Conservation (phyloP, 2,888 invertebrate species). For the Suillia variegata region DNA sequence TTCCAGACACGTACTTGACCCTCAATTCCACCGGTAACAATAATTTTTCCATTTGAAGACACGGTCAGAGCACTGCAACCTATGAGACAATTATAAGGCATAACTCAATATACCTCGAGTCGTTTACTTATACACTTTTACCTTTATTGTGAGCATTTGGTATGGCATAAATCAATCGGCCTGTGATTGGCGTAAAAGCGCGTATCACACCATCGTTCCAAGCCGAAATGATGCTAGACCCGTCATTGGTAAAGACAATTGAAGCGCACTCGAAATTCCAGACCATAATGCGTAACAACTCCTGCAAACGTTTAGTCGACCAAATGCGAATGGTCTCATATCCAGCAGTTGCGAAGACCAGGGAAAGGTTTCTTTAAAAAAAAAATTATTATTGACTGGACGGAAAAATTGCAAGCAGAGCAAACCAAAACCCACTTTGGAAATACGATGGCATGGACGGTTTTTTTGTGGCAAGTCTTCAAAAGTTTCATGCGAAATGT, state of each 20-base stretch:
- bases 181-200: constrained; percentile 82
- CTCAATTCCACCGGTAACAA: constrained; percentile 90
- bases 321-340: constrained; percentile 86
- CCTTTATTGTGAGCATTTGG: constrained; percentile 89
- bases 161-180: constrained; percentile 80
- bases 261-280: constrained; percentile 87
- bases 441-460: constrained; percentile 82
- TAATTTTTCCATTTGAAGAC: constrained; percentile 70
- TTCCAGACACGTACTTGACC: constrained; percentile 90
- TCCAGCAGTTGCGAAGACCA: constrained; percentile 87
- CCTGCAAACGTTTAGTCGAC: constrained; percentile 76
- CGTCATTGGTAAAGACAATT: constrained; percentile 78
- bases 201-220: constrained; percentile 86
- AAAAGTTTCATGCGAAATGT: constrained; percentile 73
- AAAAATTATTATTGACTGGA: constrained; percentile 16
- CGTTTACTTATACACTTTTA: constrained; percentile 41
- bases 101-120: constrained; percentile 1
- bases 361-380: constrained; percentile 71
- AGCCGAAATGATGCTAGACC: constrained; percentile 78
- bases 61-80: constrained; percentile 75
- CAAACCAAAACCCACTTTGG: constrained; percentile 72
- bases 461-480: constrained; percentile 81
- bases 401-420: background rate
- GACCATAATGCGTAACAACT: constrained; percentile 81
- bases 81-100: constrained; percentile 21